These are phyloP conservation scores for Speoplatyrhinus poulsoni DNA, from an alignment of 2,113 vertebrate species.

Conservation along the genomic window DNA sequence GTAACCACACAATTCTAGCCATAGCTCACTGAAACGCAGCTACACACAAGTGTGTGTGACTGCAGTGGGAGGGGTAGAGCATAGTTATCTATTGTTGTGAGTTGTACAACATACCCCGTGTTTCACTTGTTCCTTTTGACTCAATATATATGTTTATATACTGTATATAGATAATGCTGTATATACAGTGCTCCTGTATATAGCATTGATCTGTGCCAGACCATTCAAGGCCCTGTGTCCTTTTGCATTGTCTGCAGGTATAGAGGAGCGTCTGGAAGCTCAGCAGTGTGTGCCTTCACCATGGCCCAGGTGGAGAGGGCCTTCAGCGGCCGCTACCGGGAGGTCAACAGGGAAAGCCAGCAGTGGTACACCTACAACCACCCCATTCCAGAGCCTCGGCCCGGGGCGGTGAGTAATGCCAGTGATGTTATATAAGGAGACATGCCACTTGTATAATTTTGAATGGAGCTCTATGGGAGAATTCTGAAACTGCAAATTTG, in stretches of 20 bases:
- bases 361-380: conserved; percentile 96
- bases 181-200: not conserved
- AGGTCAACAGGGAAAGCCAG: conserved; percentile 94
- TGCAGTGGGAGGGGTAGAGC: no score
- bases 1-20: no score
- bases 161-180: not conserved
- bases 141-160: no score
- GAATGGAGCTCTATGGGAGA: no score
- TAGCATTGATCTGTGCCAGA: not conserved
- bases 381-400: conserved; percentile 85
- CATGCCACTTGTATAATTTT: no score
- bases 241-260: conserved; percentile 73
- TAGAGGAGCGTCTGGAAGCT: conserved; percentile 84
- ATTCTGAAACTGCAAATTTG: no score
- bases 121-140: no score
- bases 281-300: conserved; percentile 90
- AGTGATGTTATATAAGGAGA: no score
- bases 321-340: conserved; percentile 88
- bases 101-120: no score
- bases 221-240: not conserved
- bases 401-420: conserved; percentile 82
- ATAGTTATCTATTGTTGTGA: no score
- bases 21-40: no score
- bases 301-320: conserved; percentile 87
- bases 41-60: no score